Evolutionary conservation across 2,113 vertebrate species (phyloP).

Genomic region (Rousettus leschenaultii): DNA sequence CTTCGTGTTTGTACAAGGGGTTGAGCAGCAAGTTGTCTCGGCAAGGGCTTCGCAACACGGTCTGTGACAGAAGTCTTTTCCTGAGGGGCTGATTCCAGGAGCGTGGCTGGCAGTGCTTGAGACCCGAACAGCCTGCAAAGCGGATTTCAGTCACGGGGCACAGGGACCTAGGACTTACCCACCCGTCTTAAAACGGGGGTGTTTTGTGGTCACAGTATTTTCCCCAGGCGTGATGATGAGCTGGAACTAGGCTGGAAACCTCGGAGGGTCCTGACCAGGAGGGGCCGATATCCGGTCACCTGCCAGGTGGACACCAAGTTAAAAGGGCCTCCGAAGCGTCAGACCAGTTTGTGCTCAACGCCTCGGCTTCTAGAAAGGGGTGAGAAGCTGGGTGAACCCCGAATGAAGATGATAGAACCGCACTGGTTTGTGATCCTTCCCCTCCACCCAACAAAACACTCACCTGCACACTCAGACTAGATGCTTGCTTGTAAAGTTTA

Average conservation of each 20-base stretch:
- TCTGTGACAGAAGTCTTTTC: neutral
- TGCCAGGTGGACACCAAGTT: neutral
- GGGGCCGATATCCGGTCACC: neutral
- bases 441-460: neutral
- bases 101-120: neutral
- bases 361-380: neutral
- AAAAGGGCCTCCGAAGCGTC: neutral
- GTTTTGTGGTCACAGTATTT: neutral
- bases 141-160: neutral
- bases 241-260: neutral
- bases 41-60: neutral
- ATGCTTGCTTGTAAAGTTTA: slow-evolving; percentile 97
- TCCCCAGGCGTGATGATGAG: neutral
- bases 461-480: neutral
- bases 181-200: neutral
- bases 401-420: neutral
- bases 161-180: neutral
- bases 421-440: neutral
- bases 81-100: neutral
- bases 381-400: neutral
- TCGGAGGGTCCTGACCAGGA: neutral
- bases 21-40: neutral
- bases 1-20: neutral
- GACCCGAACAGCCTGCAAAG: neutral
- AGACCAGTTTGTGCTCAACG: neutral